phyloP scores from a whole-genome alignment of 1,140 invertebrate genomes.

The Drosophila tristis region DNA sequence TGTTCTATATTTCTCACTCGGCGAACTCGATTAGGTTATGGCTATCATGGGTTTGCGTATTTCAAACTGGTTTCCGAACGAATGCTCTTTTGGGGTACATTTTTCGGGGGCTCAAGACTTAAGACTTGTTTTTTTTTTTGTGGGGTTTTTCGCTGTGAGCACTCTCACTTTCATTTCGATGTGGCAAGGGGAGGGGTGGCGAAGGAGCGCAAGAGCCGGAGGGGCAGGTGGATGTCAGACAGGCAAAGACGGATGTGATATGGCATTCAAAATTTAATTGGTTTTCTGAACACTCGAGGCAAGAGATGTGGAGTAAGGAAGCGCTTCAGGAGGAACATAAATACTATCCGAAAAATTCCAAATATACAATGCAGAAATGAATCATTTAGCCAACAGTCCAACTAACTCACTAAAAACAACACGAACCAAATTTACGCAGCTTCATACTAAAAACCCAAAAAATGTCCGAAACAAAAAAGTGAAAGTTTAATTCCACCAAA shows the following conservation, averaged over 20 bases:
- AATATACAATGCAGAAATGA: not conserved
- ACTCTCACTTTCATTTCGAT: slow-evolving; percentile 72
- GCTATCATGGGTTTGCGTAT: slow-evolving; percentile 17
- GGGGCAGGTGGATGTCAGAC: slow-evolving; percentile 16
- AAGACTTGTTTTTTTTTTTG: slow-evolving; percentile 16
- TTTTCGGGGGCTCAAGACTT: slow-evolving; percentile 5
- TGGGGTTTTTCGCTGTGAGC: slow-evolving; percentile 24
- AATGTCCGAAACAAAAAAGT: slow-evolving; percentile 66
- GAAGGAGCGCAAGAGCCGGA: not conserved
- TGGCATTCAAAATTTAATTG: slow-evolving; percentile 37
- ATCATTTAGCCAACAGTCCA: slow-evolving; percentile 10
- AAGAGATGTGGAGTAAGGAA: not conserved
- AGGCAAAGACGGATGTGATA: slow-evolving; percentile 52
- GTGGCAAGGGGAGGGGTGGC: not conserved
- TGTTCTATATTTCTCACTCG: slow-evolving; percentile 5
- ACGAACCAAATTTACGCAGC: slow-evolving; percentile 22
- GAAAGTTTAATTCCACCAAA: slow-evolving; percentile 76
- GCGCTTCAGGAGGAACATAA: not conserved
- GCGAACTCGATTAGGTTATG: too few species aligned
- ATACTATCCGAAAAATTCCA: not conserved
- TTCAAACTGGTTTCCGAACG: slow-evolving; percentile 32
- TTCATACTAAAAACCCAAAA: slow-evolving; percentile 67
- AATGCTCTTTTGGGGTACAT: slow-evolving; percentile 29
- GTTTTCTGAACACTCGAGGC: slow-evolving; percentile 10
- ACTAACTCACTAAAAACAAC: slow-evolving; percentile 38